Base-by-base conservation (phyloP, 2,797 vertebrate genomes). In the Telmatherina bonti region DNA sequence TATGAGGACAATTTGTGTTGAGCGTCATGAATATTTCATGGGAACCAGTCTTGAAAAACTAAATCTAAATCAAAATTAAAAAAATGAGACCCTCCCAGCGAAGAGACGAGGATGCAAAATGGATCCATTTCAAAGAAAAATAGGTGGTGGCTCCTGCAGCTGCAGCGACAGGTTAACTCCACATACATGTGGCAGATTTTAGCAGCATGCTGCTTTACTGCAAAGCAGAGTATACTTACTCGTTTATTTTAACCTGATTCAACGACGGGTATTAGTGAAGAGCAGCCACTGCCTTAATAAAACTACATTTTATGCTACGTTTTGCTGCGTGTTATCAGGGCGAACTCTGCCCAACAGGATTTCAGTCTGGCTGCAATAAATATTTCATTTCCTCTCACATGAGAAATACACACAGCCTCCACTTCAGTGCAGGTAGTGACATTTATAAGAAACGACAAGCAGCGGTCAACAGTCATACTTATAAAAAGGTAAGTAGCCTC, bases 351-450 rank as follows among this genome's bases (percentile, higher is more conserved):
- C 69, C 55, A 51, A 45, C 22, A 13, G 12, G 63, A 70, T 31
- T 60, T 83, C 72, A 77, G 12, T 87, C 73, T 81, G 57, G 5
- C 31, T 49, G 2, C 4, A 1, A 82, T 90, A 1, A 90, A 91
- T 85, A 88, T 85, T 91, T 90, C 0, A 91, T 80, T 51, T 54
- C 49, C 16, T 53, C 53, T 80, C 68, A 63, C 72, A 81, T 72
- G 67, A 64, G 79, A 78, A 82, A 80, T 27, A 72, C 38, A 62
- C 56, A 67, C 58, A 77, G 53, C 33, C 68, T 75, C 67, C 78
- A 78, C 57, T 56, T 80, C 78, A 52, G 54, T 69, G 79, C 27
- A 62, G 79, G 70, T 79, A 20, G 66, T 72, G 81, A 86, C 70
- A 74, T 54, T 20, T 11, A 88, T 53, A 53, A 72, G 43, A 72